A percentile compares a stretch with the other conserved stretches of the same genome.
Conservation (phyloP, 2,888 invertebrate genomes). For the Idaea biselata region DNA sequence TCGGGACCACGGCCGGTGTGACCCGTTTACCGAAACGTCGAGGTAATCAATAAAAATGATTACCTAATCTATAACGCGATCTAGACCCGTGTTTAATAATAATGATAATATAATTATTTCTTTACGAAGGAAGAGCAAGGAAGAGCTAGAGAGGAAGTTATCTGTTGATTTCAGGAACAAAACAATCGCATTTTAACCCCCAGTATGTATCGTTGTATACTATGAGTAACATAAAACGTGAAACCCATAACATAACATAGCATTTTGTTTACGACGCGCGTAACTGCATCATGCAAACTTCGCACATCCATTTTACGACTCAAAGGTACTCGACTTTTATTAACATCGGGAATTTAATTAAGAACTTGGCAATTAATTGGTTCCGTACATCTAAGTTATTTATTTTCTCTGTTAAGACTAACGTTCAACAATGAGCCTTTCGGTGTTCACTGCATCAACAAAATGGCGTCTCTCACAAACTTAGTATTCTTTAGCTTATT, state of each 20-base stretch:
- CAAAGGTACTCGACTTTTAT: neutral
- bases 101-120: no score
- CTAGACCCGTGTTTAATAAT: no score
- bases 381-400: constrained; percentile 45
- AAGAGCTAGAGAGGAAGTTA: no score
- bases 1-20: no score
- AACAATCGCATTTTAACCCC: no score
- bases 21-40: no score
- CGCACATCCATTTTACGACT: neutral
- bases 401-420: constrained; percentile 39
- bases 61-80: no score
- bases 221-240: no score
- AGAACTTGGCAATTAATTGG: constrained; percentile 45
- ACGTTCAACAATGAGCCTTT: neutral
- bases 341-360: constrained; percentile 55
- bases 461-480: neutral
- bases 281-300: neutral
- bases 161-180: no score
- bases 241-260: neutral
- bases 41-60: no score
- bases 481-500: neutral
- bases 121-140: no score
- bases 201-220: no score
- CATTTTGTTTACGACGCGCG: neutral
- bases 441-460: neutral